phyloP scores from a whole-genome alignment of 2,888 invertebrate genomes.

The Drosophila robusta region DNA sequence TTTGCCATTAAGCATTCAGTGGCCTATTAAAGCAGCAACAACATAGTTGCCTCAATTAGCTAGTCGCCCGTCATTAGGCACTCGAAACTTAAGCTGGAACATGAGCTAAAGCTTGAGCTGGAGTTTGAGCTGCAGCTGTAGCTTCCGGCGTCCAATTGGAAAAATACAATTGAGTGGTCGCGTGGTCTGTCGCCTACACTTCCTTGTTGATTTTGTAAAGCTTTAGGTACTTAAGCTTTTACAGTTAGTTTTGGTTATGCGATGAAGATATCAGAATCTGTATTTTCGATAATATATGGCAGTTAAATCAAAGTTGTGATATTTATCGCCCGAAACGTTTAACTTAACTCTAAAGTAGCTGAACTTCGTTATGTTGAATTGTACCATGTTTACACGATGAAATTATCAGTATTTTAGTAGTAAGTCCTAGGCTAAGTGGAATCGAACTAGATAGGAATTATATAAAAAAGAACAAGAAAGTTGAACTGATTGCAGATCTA shows the following conservation, averaged over 20 bases:
- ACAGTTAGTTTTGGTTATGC: not conserved
- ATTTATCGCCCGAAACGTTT: too few species aligned
- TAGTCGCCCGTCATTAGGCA: constrained; percentile 28
- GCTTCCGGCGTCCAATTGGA: constrained; percentile 27
- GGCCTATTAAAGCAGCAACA: constrained; percentile 35
- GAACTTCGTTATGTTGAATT: too few species aligned
- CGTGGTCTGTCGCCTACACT: constrained; percentile 3
- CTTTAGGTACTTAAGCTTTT: not conserved
- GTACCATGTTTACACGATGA: too few species aligned
- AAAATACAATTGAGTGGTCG: constrained; percentile 7
- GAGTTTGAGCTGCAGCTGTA: not conserved
- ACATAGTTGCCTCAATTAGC: constrained; percentile 48
- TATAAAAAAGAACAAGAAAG: too few species aligned
- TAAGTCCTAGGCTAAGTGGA: too few species aligned
- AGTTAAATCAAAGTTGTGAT: not conserved
- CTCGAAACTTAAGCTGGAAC: constrained; percentile 10
- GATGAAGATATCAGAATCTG: too few species aligned
- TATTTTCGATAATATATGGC: too few species aligned
- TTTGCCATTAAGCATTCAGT: constrained; percentile 45
- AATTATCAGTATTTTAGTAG: too few species aligned
- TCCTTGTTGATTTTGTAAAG: constrained; percentile 16
- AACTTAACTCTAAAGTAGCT: too few species aligned
- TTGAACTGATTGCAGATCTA: too few species aligned
- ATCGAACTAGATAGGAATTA: too few species aligned
- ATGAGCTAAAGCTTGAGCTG: constrained; percentile 11